Percentiles rank a stretch among this genome's conserved stretches.
These are phyloP conservation scores for Aphidius colemani DNA, from an alignment of 2,888 invertebrate genomes.

Conservation along the genomic window DNA sequence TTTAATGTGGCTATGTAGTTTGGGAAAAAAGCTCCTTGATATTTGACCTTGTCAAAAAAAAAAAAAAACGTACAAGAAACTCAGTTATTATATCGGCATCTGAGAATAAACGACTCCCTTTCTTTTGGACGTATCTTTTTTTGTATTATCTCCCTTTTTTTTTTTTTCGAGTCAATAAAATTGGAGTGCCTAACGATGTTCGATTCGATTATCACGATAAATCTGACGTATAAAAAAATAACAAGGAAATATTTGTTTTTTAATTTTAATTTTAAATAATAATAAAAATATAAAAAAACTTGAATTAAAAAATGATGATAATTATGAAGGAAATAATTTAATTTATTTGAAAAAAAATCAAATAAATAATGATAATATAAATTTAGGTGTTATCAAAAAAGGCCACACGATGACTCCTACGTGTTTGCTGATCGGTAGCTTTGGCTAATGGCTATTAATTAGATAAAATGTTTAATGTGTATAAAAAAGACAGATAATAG, in stretches of 20 bases:
- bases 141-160: neutral
- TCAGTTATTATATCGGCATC: too few relatives aligned
- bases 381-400: slow-evolving; percentile 36
- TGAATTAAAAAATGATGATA: neutral
- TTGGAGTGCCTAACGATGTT: slow-evolving; percentile 48
- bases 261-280: slow-evolving; percentile 6
- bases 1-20: neutral
- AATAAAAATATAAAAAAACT: neutral
- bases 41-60: too few relatives aligned
- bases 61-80: too few relatives aligned
- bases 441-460: slow-evolving; percentile 56
- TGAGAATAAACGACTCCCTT: too few relatives aligned
- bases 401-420: slow-evolving; percentile 34
- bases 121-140: too few relatives aligned
- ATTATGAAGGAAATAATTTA: neutral
- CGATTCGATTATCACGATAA: slow-evolving; percentile 43
- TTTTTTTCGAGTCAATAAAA: slow-evolving; percentile 41
- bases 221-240: slow-evolving; percentile 40
- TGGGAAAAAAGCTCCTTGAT: too few relatives aligned
- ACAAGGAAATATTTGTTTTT: neutral
- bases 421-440: slow-evolving; percentile 35
- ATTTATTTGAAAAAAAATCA: neutral
- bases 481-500: slow-evolving; percentile 47
- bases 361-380: neutral
- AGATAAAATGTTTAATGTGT: slow-evolving; percentile 50